Conservation (phyloP, 1,140 invertebrate species). For the Belonocnema kinseyi region DNA sequence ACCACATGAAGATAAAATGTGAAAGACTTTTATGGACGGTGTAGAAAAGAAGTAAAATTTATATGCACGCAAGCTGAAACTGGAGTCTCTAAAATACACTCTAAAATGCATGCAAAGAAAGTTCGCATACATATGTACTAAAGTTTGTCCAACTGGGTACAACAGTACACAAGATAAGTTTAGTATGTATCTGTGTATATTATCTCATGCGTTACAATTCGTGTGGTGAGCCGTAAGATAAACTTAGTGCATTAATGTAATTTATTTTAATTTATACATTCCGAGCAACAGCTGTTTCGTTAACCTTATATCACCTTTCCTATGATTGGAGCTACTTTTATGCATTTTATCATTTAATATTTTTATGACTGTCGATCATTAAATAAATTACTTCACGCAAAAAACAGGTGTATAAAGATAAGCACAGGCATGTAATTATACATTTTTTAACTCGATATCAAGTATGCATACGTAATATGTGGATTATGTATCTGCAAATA, state of each 20-base stretch:
- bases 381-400: background rate
- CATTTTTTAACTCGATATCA: background rate
- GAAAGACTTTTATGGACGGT: slow-evolving; percentile 1
- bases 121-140: slow-evolving; percentile 2
- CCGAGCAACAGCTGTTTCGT: slow-evolving; percentile 24
- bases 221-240: slow-evolving; percentile 14
- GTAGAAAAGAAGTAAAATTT: slow-evolving; percentile 7
- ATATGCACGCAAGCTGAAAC: slow-evolving; percentile 1
- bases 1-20: slow-evolving; percentile 14
- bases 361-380: background rate
- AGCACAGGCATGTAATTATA: background rate
- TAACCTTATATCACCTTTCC: slow-evolving; percentile 24
- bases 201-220: slow-evolving; percentile 28
- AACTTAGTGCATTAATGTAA: slow-evolving; percentile 24
- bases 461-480: too few species aligned
- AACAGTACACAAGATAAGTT: slow-evolving; percentile 16
- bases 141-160: slow-evolving; percentile 10
- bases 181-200: slow-evolving; percentile 14
- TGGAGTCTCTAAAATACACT: slow-evolving; percentile 2
- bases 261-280: slow-evolving; percentile 32
- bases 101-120: slow-evolving; percentile 9
- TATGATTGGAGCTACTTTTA: slow-evolving; percentile 5
- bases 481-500: too few species aligned
- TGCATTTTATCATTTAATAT: background rate
- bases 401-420: background rate